Evolutionary conservation across 2,113 vertebrate species (phyloP).

Genomic region (Panthera uncia): DNA sequence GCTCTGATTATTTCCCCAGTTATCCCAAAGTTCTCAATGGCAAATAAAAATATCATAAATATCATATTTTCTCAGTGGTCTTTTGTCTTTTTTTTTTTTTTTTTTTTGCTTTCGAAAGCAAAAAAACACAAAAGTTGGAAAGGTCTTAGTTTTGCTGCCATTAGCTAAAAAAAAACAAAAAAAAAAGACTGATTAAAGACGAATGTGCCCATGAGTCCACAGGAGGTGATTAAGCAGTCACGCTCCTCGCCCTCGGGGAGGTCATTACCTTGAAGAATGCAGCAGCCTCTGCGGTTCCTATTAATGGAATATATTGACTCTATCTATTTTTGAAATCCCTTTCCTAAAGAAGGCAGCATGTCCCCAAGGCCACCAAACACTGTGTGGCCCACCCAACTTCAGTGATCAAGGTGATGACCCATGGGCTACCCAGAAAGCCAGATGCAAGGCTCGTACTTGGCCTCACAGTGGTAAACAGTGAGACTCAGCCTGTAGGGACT

Average conservation of each 20-base stretch:
- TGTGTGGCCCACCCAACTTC: not conserved
- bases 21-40: not conserved
- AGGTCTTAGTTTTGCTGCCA: conserved; percentile 49
- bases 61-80: not conserved
- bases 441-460: not conserved
- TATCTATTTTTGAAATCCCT: conserved; percentile 46
- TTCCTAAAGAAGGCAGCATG: not conserved
- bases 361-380: conserved; percentile 35
- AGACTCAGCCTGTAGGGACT: not conserved
- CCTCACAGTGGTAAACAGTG: not conserved
- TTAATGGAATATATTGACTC: conserved; percentile 56
- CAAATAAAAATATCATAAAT: not conserved
- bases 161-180: not conserved
- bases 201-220: conserved; percentile 41
- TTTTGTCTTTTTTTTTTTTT: not conserved
- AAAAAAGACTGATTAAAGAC: conserved; percentile 47
- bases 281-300: conserved; percentile 2
- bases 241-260: not conserved
- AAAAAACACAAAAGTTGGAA: conserved; percentile 21
- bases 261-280: conserved; percentile 60
- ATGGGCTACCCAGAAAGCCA: not conserved
- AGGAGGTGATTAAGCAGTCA: conserved; percentile 42
- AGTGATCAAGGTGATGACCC: not conserved
- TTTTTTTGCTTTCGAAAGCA: conserved; percentile 21
- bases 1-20: not conserved